phyloP scores from a whole-genome alignment of 2,797 vertebrate genomes.

The Eptatretus atami region DNA sequence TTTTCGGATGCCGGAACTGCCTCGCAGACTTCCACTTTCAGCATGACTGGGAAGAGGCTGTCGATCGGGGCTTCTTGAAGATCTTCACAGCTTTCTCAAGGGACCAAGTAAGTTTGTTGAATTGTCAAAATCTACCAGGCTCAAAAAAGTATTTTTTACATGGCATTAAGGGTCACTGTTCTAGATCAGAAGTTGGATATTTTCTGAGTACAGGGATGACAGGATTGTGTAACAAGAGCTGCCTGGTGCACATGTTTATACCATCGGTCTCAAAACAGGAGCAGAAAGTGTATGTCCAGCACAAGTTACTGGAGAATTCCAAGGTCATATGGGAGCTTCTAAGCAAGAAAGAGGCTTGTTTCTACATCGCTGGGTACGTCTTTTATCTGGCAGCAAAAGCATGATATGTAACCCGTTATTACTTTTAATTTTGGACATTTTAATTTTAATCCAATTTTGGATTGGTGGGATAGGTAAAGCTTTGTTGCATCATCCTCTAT shows the following conservation, averaged over 20 bases:
- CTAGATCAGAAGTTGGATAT: no score
- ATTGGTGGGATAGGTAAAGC: no score
- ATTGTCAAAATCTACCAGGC: not conserved
- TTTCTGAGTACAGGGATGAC: no score
- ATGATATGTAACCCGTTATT: no score
- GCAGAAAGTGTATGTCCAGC: slow-evolving; percentile 62
- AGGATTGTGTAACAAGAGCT: not conserved
- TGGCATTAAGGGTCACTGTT: no score
- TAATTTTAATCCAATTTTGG: no score
- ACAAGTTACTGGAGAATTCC: slow-evolving; percentile 25
- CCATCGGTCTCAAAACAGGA: slow-evolving; percentile 18
- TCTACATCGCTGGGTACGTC: slow-evolving; percentile 72
- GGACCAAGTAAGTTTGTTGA: slow-evolving; percentile 32
- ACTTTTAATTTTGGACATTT: no score
- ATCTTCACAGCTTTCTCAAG: slow-evolving; percentile 61
- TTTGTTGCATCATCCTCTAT: no score
- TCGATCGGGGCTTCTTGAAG: slow-evolving; percentile 18
- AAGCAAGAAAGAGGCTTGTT: slow-evolving; percentile 13
- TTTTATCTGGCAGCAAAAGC: no score
- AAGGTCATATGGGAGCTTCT: slow-evolving; percentile 44
- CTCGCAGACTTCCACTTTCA: slow-evolving; percentile 49
- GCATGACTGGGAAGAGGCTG: slow-evolving; percentile 35
- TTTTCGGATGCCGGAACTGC: slow-evolving; percentile 52
- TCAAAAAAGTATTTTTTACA: no score
- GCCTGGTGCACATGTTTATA: not conserved